Base-by-base conservation (phyloP, 2,888 invertebrate species). In the Eustalomyia histrio region DNA sequence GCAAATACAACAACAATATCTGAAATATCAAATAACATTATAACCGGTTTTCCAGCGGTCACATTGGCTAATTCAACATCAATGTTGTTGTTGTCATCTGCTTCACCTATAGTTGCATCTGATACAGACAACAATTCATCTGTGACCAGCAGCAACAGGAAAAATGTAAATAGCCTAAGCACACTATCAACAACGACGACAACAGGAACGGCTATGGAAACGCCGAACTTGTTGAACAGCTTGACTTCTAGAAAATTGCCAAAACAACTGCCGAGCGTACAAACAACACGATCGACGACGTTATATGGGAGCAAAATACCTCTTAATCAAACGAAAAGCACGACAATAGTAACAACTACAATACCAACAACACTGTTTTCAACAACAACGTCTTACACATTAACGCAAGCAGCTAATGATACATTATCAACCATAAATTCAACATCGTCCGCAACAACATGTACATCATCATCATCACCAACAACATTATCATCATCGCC, bases 221-320 rank as follows among this genome's bases (percentile, higher is more conserved):
- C 14, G 9, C 7, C 50, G 6, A 17, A 17, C 9, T 21, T 63
- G 17, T 24, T 60, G 39, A 71, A 64, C 17, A 78, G 65, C 69
- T 74, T 78, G 18, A 58, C 73, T 43, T 58, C 83, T 73, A 83
- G 83, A 82, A 86, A 85, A 84, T 84, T 86, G 74, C 85, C 86
- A 84, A 86, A 86, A 74, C 82, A 84, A 65, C 81, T 85, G 57
- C 86, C 85, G 58, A 82, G 12, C 6, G 43, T 55, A 1, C 81
- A 65, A 33, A 50, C 53, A 29, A 29, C 7, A 29, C 29, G 7
- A 7, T 29, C 29, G 29, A 29, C 29, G 29, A 16, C 57, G 43
- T 18, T 7, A 29, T 29, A 29, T 29, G 29, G 29, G 29, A 43
- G 35, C 50, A 74, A 74, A 60, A 78, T 74, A 50, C 76, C 78